A percentile compares a stretch with the other conserved stretches of the same genome.
These are phyloP conservation scores for Ladona fulva DNA, from an alignment of 1,140 invertebrate species.

Conservation along the genomic window DNA sequence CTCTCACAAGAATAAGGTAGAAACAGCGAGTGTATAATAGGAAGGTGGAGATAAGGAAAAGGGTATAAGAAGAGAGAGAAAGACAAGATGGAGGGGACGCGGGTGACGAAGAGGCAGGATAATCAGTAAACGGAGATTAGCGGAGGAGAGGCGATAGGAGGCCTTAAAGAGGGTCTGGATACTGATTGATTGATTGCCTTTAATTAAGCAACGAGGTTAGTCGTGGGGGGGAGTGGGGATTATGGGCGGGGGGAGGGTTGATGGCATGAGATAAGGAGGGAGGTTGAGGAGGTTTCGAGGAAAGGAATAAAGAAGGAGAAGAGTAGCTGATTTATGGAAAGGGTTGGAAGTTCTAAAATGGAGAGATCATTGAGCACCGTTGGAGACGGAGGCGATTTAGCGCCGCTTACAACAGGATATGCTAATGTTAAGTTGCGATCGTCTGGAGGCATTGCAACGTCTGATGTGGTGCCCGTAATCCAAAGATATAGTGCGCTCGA, in stretches of 20 bases:
- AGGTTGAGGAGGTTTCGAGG: no score
- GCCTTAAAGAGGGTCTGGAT: background rate
- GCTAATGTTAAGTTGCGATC: no score
- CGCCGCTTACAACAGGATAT: no score
- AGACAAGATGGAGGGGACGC: background rate
- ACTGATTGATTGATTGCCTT: slow-evolving; percentile 9
- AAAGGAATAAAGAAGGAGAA: no score
- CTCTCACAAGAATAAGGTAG: background rate
- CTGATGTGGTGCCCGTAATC: no score
- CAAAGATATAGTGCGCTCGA: no score
- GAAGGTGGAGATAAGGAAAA: background rate
- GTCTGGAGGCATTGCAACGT: no score
- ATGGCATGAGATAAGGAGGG: background rate
- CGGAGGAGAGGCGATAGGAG: background rate
- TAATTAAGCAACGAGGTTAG: slow-evolving; percentile 6
- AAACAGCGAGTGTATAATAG: background rate
- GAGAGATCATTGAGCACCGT: no score
- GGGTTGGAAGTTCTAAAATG: no score
- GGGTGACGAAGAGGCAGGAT: background rate
- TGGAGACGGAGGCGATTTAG: no score
- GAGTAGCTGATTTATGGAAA: no score
- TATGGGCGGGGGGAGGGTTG: background rate
- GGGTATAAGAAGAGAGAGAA: background rate
- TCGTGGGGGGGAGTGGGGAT: background rate
- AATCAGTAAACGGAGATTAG: background rate